Evolutionary conservation across 2,888 invertebrate genomes (phyloP).

Genomic region (Nomada ferruginata): DNA sequence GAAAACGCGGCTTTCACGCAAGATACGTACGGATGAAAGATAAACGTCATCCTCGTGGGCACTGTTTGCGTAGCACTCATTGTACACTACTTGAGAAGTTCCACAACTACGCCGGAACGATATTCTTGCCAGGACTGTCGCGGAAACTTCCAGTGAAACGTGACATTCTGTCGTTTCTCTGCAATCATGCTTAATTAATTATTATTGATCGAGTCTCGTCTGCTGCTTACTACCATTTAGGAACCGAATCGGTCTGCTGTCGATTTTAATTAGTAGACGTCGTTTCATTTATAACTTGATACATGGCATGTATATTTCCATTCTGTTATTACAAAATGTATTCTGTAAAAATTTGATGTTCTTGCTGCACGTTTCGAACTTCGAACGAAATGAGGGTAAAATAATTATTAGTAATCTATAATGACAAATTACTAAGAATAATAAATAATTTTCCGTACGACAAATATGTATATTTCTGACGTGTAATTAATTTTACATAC

Average conservation of each 20-base stretch:
- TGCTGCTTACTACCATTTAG: background rate
- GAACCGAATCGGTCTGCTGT: constrained; percentile 9
- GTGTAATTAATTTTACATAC: too few relatives aligned
- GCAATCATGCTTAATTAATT: constrained; percentile 70
- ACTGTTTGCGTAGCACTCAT: constrained; percentile 63
- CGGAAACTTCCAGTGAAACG: constrained; percentile 59
- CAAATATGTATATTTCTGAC: too few relatives aligned
- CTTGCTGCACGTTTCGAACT: background rate
- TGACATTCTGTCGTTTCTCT: constrained; percentile 63
- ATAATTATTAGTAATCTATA: too few relatives aligned
- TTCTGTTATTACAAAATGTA: background rate
- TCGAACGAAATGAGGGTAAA: too few relatives aligned
- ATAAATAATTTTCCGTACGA: too few relatives aligned
- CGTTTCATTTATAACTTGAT: background rate
- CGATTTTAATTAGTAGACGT: constrained; percentile 15
- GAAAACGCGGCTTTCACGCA: constrained; percentile 52
- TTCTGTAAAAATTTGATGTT: background rate
- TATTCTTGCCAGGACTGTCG: constrained; percentile 59
- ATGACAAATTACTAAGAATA: too few relatives aligned
- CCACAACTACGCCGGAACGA: constrained; percentile 56
- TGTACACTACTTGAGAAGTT: constrained; percentile 62
- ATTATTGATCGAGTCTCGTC: constrained; percentile 61
- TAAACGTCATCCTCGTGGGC: constrained; percentile 60
- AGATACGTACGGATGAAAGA: constrained; percentile 64
- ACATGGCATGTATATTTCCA: too few relatives aligned